Conservation (phyloP, 2,113 vertebrate species). For the Oplegnathus fasciatus region DNA sequence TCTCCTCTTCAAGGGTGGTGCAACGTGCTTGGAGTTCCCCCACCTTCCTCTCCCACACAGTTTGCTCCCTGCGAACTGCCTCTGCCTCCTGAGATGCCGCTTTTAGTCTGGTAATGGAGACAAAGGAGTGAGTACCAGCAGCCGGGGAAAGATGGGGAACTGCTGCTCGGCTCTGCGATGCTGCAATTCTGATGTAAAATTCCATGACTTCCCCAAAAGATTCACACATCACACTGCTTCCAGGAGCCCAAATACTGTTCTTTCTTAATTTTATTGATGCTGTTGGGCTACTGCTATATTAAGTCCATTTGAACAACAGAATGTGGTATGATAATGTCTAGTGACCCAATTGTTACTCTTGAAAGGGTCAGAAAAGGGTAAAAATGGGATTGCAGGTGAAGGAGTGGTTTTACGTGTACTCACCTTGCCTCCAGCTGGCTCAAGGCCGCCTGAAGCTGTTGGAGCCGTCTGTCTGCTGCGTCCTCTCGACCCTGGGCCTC, state of each 20-base stretch:
- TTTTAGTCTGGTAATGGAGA: conserved; percentile 73
- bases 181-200: conserved; percentile 11
- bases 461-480: conserved; percentile 87
- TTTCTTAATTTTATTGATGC: not conserved
- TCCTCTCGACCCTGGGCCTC: conserved; percentile 88
- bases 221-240: not conserved
- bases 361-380: not conserved
- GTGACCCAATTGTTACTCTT: not conserved
- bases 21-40: conserved; percentile 87
- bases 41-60: conserved; percentile 87
- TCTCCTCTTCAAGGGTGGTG: conserved; percentile 86
- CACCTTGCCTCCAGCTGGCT: conserved; percentile 91
- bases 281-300: not conserved
- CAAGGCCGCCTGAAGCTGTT: conserved; percentile 88
- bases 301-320: not conserved
- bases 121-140: not conserved
- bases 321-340: not conserved
- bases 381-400: not conserved
- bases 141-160: not conserved
- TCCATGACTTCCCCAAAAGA: conserved; percentile 17
- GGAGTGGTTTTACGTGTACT: no score
- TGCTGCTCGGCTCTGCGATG: conserved; percentile 17
- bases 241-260: not conserved
- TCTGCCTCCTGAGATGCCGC: conserved; percentile 85
- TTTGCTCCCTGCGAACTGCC: conserved; percentile 84